These are phyloP conservation scores for Folsomia candida DNA, from an alignment of 2,888 invertebrate species.

Conservation along the genomic window DNA sequence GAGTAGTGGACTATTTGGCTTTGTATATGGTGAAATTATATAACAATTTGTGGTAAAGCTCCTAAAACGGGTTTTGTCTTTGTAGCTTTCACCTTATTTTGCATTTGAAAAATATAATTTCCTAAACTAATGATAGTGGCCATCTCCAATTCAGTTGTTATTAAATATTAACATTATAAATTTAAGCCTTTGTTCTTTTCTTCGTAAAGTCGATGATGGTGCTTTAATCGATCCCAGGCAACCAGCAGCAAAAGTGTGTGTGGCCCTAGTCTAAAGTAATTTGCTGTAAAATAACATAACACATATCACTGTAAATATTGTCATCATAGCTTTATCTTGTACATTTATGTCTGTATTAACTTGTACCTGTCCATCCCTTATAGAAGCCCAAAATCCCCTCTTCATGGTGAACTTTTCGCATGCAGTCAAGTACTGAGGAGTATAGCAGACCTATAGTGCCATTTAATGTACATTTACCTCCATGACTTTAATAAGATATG, in stretches of 20 bases:
- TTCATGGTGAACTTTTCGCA: conserved; percentile 67
- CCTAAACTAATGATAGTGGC: no score
- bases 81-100: not conserved
- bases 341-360: not conserved
- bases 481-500: not conserved
- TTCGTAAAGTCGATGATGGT: conserved; percentile 37
- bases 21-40: not conserved
- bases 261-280: conserved; percentile 64
- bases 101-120: not conserved
- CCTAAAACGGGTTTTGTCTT: not conserved
- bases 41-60: no score
- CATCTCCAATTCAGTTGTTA: not conserved
- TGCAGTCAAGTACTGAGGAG: conserved; percentile 71
- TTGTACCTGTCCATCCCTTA: conserved; percentile 79
- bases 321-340: no score
- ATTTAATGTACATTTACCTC: no score
- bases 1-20: not conserved
- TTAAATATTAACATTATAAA: not conserved
- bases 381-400: conserved; percentile 81
- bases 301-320: no score
- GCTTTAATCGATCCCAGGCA: conserved; percentile 40
- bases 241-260: conserved; percentile 73
- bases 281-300: no score
- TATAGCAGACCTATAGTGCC: conserved; percentile 63
- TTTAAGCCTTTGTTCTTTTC: conserved; percentile 15